Evolutionary conservation across 1,140 invertebrate species (phyloP), one percentile per base, ranked within the genome.

Genomic region (Apocrypta bakeri): DNA sequence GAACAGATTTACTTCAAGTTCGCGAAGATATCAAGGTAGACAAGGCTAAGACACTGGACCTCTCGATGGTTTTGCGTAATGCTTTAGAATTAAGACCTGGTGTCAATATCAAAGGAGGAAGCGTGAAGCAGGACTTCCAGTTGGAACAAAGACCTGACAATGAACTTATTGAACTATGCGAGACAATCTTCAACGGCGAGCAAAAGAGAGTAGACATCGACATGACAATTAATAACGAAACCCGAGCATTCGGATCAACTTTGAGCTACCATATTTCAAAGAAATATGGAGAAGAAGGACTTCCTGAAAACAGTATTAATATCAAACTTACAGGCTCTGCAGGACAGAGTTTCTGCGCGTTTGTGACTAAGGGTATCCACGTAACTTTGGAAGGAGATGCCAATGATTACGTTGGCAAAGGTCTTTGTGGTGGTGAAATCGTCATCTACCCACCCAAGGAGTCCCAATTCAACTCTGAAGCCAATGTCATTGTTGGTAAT

Each of bases 311-410:
- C 84, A 96, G 95, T 84, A 97, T 99, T 81, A 95, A 97, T 85
- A 97, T 99, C 61, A 94, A 94, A 72, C 91, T 99, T 42, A 96
- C 93, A 83, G 99, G 99, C 11, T 98, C 98, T n/a, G 99, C 98
- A 33, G 99, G 99, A 40, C 99, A 99, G 92, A 99, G 98, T 89
- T 99, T 99, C 92, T 98, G 99, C 91, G 98, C 98, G n/a, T 99
- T 99, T 92, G 92, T 99, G 83, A 95, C 96, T 0, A 96, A 95
- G 83, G 99, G 99, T 40, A 94, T 99, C 81, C 95, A 95, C 84
- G 96, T 99, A 1, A 97, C 95, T 14, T 93, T 99, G 4, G 98
- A 99, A 92, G 99, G 99, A 75, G 99, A 99, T 93, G 96, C 98
- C 71, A 99, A 99, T 92, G 99, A 99, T 92, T 99, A 99, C 92